Conservation (phyloP, 2,797 vertebrate genomes). For the Coregonus suidteri region DNA sequence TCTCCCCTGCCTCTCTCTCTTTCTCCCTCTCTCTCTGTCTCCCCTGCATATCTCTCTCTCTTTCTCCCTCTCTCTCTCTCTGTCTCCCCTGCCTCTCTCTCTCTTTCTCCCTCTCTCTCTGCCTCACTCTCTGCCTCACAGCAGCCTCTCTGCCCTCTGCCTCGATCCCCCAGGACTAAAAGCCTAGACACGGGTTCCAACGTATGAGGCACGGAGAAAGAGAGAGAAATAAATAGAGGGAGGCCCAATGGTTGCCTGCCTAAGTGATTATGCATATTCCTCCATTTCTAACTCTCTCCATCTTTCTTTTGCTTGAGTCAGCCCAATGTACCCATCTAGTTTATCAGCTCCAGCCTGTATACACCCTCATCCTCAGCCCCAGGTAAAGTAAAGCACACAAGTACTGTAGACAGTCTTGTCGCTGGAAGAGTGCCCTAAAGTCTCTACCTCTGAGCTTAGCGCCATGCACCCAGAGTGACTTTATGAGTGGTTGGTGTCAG, state of each 20-base stretch:
- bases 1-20: not conserved
- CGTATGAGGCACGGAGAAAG: constrained; percentile 46
- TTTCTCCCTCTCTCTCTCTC: constrained; percentile 29
- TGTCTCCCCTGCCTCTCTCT: not conserved
- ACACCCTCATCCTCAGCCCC: constrained; percentile 30
- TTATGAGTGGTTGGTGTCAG: constrained; percentile 75
- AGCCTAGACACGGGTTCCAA: constrained; percentile 73
- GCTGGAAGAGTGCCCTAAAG: constrained; percentile 4
- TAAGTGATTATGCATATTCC: not conserved
- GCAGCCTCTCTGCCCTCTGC: constrained; percentile 62
- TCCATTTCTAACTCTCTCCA: constrained; percentile 15
- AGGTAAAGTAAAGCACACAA: constrained; percentile 34
- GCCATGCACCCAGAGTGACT: constrained; percentile 63
- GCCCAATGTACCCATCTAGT: not conserved
- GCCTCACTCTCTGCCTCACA: constrained; percentile 75
- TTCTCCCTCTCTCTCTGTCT: constrained; percentile 51
- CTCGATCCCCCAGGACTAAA: constrained; percentile 63
- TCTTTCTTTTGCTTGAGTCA: not conserved
- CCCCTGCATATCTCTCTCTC: constrained; percentile 21
- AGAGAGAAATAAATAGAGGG: constrained; percentile 16
- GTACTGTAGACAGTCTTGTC: no score
- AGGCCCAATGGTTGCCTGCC: not conserved
- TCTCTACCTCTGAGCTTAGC: constrained; percentile 37
- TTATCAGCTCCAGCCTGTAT: no score
- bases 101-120: no score